phyloP scores from a whole-genome alignment of 2,888 invertebrate genomes.

The Pyrochroa serraticornis region DNA sequence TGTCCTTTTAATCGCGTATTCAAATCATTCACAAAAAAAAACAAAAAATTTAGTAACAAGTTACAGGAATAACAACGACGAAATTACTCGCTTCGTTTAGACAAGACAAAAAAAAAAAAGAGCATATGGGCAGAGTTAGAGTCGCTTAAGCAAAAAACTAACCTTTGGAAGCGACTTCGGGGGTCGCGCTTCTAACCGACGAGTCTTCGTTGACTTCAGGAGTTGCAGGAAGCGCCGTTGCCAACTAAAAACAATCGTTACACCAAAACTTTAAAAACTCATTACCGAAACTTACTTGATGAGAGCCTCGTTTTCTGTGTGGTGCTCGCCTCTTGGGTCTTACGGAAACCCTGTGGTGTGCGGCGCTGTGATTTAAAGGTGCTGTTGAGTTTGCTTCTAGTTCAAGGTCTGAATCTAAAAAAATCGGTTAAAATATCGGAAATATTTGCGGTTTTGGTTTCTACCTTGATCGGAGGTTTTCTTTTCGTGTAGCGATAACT shows the following conservation, averaged over 20 bases:
- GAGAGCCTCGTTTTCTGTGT: constrained; percentile 66
- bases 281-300: constrained; percentile 51
- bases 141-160: constrained; percentile 21
- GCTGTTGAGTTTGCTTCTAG: constrained; percentile 62
- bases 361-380: constrained; percentile 79
- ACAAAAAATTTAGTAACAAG: constrained; percentile 1
- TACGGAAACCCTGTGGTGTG: constrained; percentile 80
- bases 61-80: neutral
- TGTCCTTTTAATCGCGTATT: constrained; percentile 8
- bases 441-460: constrained; percentile 12
- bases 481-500: constrained; percentile 56
- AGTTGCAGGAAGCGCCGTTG: constrained; percentile 70
- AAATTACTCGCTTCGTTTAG: neutral
- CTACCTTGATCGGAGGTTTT: constrained; percentile 46
- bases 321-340: constrained; percentile 76
- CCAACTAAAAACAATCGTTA: constrained; percentile 57
- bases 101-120: constrained; percentile 5
- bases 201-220: constrained; percentile 80
- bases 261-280: constrained; percentile 9
- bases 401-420: constrained; percentile 53
- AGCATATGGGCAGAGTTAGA: constrained; percentile 2
- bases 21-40: constrained; percentile 13
- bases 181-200: constrained; percentile 65
- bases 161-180: constrained; percentile 60
- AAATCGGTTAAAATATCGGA: neutral